Percentiles rank a stretch among this genome's conserved stretches.
These are phyloP conservation scores for Calameuta filiformis DNA, from an alignment of 2,888 invertebrate genomes.

Conservation along the genomic window DNA sequence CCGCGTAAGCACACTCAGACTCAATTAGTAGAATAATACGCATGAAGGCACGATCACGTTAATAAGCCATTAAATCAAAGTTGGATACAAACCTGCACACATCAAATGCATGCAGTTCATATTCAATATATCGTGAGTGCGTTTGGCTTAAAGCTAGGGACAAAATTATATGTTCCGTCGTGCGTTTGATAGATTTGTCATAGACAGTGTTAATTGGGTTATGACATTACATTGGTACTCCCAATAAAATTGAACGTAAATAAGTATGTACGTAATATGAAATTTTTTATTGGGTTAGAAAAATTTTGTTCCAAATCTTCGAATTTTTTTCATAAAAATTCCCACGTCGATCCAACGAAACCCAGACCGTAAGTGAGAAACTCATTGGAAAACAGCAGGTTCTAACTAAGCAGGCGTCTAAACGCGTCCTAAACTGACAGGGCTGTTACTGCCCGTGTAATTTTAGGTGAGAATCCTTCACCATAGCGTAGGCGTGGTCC, in stretches of 20 bases:
- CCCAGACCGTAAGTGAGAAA: constrained; percentile 8
- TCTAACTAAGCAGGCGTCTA: constrained; percentile 16
- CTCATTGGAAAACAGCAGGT: constrained; percentile 18
- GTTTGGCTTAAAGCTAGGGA: constrained; percentile 37
- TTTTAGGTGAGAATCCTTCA: constrained; percentile 20
- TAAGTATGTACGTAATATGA: neutral
- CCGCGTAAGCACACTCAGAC: constrained; percentile 10
- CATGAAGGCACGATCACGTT: constrained; percentile 46
- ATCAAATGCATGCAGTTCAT: constrained; percentile 47
- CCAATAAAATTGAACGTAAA: neutral
- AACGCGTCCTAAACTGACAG: constrained; percentile 22
- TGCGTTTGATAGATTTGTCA: constrained; percentile 49
- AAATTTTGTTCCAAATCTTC: neutral
- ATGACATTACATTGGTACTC: neutral
- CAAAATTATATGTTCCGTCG: constrained; percentile 39
- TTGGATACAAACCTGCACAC: constrained; percentile 48
- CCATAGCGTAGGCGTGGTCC: neutral
- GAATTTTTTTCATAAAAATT: neutral
- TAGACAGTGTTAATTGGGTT: constrained; percentile 43
- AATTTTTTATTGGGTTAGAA: neutral
- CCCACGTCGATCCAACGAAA: constrained; percentile 17
- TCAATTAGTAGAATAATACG: constrained; percentile 44
- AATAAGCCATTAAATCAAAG: constrained; percentile 59
- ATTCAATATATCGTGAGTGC: constrained; percentile 9
- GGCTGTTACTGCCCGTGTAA: constrained; percentile 13